Base-by-base conservation (phyloP, 2,888 invertebrate species). In the Ornithoptera priamus region DNA sequence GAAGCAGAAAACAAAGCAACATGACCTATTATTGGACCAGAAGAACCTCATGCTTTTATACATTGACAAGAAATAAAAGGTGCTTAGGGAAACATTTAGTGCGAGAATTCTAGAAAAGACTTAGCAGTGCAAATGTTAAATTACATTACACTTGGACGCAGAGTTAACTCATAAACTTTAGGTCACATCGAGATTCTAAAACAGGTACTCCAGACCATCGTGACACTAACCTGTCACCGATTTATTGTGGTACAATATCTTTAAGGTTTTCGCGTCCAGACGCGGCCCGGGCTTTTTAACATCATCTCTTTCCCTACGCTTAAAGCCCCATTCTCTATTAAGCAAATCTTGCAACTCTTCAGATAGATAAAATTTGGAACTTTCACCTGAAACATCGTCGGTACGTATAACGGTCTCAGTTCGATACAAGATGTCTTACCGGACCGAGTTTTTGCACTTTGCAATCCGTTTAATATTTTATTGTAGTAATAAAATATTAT, bases 201-300 rank as follows among this genome's bases (percentile, higher is more conserved):
- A 85, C 85, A 86, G 80, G 81, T 83, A 85, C 76, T 80, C 82
- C 82, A 85, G 85, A 86, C 87, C 84, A 78, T 80, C 76, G 90
- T 90, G 91, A 90, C 90, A 92, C 92, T 92, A 91, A 92, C 92
- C 92, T 92, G 92, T 87, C 91, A 90, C 92, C 77, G 91, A 86
- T 79, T 87, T 90, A 89, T 90, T 91, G 86, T 85, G 84, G 89
- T 88, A 87, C 79, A 89, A 86, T 83, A 88, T 85, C 86, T 89
- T 92, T 90, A 91, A 85, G 69, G 87, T 94, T 89, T 96, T 95
- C 70, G 94, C 94, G 81, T 95, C 94, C 88, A 95, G 95, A 71
- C 94, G 95, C 65, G 98, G 98, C 71, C 98, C 98, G n/a, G 98
- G 98, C 91, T 98, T 98, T 92, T 98, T 98, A 65, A 98, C 98